phyloP scores from a whole-genome alignment of 2,797 vertebrate genomes.

The Threskiornis aethiopicus region DNA sequence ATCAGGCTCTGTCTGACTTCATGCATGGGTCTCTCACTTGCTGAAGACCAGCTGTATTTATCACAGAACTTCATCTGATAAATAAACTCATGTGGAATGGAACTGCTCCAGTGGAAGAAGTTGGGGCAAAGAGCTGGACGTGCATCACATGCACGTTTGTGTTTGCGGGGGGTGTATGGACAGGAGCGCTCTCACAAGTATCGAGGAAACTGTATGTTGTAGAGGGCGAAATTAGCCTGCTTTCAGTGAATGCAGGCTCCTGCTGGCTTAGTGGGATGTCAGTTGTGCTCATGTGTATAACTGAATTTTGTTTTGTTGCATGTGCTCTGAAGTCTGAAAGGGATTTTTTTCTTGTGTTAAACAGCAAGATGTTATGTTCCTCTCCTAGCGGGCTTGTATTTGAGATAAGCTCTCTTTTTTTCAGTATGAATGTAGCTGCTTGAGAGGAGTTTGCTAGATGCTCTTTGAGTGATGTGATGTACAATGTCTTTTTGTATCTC shows the following conservation, averaged over 20 bases:
- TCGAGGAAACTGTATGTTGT: background rate
- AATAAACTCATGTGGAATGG: background rate
- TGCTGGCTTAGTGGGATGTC: fast-evolving
- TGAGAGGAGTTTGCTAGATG: background rate
- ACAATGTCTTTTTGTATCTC: background rate
- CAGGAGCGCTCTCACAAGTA: background rate
- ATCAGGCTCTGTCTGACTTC: background rate
- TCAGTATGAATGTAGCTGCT: background rate
- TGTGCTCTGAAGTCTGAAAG: background rate
- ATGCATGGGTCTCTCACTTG: background rate
- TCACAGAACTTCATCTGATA: background rate
- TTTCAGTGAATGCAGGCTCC: background rate
- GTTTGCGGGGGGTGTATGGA: background rate
- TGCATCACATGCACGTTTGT: background rate
- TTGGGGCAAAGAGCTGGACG: background rate
- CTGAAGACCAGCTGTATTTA: fast-evolving
- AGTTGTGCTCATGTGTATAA: background rate
- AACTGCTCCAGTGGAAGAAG: background rate
- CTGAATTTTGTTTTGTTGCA: background rate
- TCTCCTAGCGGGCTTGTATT: background rate
- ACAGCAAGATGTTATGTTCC: background rate
- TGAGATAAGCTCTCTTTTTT: background rate
- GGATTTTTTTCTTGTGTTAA: background rate
- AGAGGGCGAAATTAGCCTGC: background rate
- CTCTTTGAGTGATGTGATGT: background rate